A percentile compares a stretch with the other conserved stretches of the same genome.
phyloP scores from a whole-genome alignment of 53 echinoderm and acorn worm species.

The Holothuria scabra region DNA sequence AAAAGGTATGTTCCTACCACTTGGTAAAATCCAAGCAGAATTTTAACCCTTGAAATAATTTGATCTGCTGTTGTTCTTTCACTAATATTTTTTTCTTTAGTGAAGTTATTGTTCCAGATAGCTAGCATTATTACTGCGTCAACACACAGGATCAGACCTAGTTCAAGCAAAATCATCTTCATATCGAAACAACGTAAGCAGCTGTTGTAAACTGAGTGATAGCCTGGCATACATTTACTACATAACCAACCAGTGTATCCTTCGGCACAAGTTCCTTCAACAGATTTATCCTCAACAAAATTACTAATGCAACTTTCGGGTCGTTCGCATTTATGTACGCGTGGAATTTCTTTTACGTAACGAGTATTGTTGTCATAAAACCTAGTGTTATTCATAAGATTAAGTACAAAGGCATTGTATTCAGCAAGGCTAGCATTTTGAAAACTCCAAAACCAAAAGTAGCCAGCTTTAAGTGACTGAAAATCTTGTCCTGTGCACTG shows the following conservation, averaged over 20 bases:
- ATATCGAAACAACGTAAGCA: too few species aligned
- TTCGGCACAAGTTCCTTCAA: too few species aligned
- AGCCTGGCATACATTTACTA: too few species aligned
- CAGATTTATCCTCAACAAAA: too few species aligned
- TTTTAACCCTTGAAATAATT: not conserved
- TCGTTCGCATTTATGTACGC: not conserved
- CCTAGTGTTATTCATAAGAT: not conserved
- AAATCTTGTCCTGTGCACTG: constrained; percentile 52
- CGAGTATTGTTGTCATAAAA: not conserved
- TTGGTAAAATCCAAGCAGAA: constrained; percentile 20
- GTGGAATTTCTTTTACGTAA: not conserved
- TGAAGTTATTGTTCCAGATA: too few species aligned
- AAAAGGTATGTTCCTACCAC: not conserved
- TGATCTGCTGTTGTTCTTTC: not conserved
- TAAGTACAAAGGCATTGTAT: constrained; percentile 1
- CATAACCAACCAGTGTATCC: not conserved
- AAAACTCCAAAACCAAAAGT: constrained; percentile 62
- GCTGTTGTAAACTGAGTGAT: too few species aligned
- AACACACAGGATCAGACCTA: too few species aligned
- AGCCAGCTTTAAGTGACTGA: constrained; percentile 50
- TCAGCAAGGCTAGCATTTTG: not conserved
- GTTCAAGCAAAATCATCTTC: too few species aligned
- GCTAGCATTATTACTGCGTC: too few species aligned
- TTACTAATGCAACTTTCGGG: not conserved
- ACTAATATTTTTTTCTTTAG: not conserved